A percentile compares a stretch with the other conserved stretches of the same genome.
Conservation (phyloP, 2,888 invertebrate species). For the Acrocyrtus sp. region DNA sequence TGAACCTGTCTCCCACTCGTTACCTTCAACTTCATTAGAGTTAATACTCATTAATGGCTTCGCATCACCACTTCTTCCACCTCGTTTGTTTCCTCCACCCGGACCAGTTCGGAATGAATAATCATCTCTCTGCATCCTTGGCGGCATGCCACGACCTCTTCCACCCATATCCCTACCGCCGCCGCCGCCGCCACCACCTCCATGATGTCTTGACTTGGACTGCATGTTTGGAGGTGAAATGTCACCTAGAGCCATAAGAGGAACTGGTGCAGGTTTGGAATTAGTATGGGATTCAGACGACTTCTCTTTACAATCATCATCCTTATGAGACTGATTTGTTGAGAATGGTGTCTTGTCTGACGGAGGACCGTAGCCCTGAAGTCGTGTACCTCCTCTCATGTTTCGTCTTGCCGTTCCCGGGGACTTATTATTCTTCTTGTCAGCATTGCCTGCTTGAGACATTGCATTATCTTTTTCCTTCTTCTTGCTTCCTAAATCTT, state of each 20-base stretch:
- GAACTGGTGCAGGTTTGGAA: constrained; percentile 53
- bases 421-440: constrained; percentile 47
- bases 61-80: constrained; percentile 44
- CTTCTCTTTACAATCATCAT: constrained; percentile 44
- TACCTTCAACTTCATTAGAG: constrained; percentile 53
- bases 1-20: constrained; percentile 52
- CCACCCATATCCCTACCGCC: constrained; percentile 13
- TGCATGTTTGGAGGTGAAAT: constrained; percentile 58
- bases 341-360: constrained; percentile 80
- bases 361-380: constrained; percentile 83
- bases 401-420: constrained; percentile 62
- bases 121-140: constrained; percentile 42
- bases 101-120: constrained; percentile 25
- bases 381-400: constrained; percentile 70
- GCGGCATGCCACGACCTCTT: constrained; percentile 38
- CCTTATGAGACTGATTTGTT: constrained; percentile 27
- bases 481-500: constrained; percentile 33
- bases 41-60: constrained; percentile 58
- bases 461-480: constrained; percentile 19
- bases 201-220: constrained; percentile 33
- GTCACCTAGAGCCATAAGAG: constrained; percentile 58
- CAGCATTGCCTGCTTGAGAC: not conserved
- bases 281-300: constrained; percentile 11
- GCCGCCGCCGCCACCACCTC: constrained; percentile 7
- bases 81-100: constrained; percentile 30